A percentile compares a stretch with the other conserved stretches of the same genome.
Conservation (phyloP, 1,140 invertebrate genomes). For the Drosophila quadrilineata region DNA sequence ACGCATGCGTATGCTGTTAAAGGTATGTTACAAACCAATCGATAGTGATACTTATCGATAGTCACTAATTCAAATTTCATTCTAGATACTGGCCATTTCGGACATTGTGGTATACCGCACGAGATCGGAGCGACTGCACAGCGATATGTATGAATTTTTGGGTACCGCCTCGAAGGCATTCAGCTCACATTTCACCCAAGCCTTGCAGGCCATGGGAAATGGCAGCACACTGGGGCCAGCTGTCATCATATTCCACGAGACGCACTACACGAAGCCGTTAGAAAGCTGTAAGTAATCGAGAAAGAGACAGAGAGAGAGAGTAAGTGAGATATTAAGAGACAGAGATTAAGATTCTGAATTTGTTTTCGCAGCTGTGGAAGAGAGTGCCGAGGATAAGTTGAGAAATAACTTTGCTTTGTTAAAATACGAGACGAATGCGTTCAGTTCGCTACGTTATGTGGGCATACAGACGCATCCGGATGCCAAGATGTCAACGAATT, state of each 20-base stretch:
- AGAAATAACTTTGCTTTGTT: slow-evolving; percentile 85
- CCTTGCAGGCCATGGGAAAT: slow-evolving; percentile 83
- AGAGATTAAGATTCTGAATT: neutral
- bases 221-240: slow-evolving; percentile 86
- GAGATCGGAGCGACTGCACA: slow-evolving; percentile 88
- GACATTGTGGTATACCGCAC: slow-evolving; percentile 92
- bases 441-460: slow-evolving; percentile 85
- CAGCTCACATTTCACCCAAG: slow-evolving; percentile 87
- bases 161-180: slow-evolving; percentile 90
- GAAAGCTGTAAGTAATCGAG: slow-evolving; percentile 50
- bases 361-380: slow-evolving; percentile 81
- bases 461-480: slow-evolving; percentile 66
- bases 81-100: slow-evolving; percentile 86
- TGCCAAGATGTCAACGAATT: slow-evolving; percentile 84
- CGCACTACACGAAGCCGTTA: slow-evolving; percentile 84
- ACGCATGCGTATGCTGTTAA: slow-evolving; percentile 88
- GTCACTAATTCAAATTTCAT: slow-evolving; percentile 68
- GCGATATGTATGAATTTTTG: slow-evolving; percentile 91
- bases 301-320: too few species aligned
- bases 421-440: slow-evolving; percentile 86
- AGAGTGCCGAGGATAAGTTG: slow-evolving; percentile 87
- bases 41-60: neutral
- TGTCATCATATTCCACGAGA: slow-evolving; percentile 92
- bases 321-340: too few species aligned
- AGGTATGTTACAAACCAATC: slow-evolving; percentile 83